Evolutionary conservation across 1,140 invertebrate genomes (phyloP).

Genomic region (Brachystomella parvula): DNA sequence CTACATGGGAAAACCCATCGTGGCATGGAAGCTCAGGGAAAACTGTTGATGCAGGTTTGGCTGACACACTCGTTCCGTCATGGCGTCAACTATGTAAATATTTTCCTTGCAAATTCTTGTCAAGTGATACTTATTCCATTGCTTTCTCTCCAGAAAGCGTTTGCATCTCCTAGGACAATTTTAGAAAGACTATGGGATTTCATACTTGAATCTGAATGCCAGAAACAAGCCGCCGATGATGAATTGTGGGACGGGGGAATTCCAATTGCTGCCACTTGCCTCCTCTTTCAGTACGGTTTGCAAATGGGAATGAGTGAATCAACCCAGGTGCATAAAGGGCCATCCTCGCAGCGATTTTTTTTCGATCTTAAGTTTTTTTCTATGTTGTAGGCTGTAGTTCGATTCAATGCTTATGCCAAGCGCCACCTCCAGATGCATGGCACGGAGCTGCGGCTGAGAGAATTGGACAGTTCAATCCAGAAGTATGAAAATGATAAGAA

Average conservation of each 20-base stretch:
- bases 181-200: constrained; percentile 31
- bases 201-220: constrained; percentile 22
- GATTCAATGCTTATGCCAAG: constrained; percentile 33
- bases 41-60: constrained; percentile 29
- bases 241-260: constrained; percentile 27
- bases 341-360: neutral
- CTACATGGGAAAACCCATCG: constrained; percentile 19
- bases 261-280: constrained; percentile 28
- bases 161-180: constrained; percentile 23
- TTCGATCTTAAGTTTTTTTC: neutral
- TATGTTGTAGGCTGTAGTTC: constrained; percentile 21
- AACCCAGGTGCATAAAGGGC: constrained; percentile 15
- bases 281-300: constrained; percentile 32
- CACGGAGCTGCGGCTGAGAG: constrained; percentile 7
- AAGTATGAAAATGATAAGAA: neutral
- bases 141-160: constrained; percentile 20
- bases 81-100: constrained; percentile 26
- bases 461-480: constrained; percentile 12
- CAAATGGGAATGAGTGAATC: constrained; percentile 35
- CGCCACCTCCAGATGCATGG: constrained; percentile 14
- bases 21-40: constrained; percentile 18
- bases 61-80: constrained; percentile 30
- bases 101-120: neutral
- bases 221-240: neutral
- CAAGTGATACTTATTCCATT: neutral